Base-by-base conservation (phyloP, 92 coral and sea anemone species). In the Meandrina meandrites region DNA sequence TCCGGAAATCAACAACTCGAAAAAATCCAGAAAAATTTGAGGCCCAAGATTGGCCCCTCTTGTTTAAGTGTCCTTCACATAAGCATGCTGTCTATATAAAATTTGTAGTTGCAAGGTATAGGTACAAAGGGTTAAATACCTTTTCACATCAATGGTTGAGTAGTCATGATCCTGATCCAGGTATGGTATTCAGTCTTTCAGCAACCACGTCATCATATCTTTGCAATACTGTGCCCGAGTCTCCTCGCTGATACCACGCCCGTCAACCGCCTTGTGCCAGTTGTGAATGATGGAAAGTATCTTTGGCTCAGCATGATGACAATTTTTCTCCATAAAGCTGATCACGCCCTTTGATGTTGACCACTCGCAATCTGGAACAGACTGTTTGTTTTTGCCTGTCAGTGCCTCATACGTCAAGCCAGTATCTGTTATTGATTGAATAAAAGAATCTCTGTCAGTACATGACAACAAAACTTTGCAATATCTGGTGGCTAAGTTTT, bases 191-290 rank as follows among this genome's bases (percentile, higher is more conserved):
- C 91, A 91, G 71, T 93, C 96, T 64, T 93, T 87, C 24, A 93
- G 73, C 30, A 93, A 28, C 93, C 93, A 89, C 19, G n/a, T 60
- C 71, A 82, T 89, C 85, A 86, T 58, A n/a, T 89, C 92, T n/a
- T n/a, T n/a, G n/a, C n/a, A n/a, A n/a, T n/a, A n/a, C n/a, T n/a
- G n/a, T n/a, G n/a, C n/a, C n/a, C 90, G 79, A 45, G 79, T 51
- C 27, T 90, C 88, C 51, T 90, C 93, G 11, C 58, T 35, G 37
- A 90, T 36, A 13, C 93, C 90, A 16, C 82, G 71, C 6, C 94
- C 96, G 87, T 94, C 96, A 53, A 89, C 94, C 12, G 94, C 94
- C 75, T 91, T 88, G 71, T 93, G 94, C 94, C 96, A 93, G 88
- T 92, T 94, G 51, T 88, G 94, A 35, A 94, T 78, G 10, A 85